Evolutionary conservation across 2,797 vertebrate species (phyloP), one percentile per base, ranked within the genome.

Genomic region (Peromyscus eremicus): DNA sequence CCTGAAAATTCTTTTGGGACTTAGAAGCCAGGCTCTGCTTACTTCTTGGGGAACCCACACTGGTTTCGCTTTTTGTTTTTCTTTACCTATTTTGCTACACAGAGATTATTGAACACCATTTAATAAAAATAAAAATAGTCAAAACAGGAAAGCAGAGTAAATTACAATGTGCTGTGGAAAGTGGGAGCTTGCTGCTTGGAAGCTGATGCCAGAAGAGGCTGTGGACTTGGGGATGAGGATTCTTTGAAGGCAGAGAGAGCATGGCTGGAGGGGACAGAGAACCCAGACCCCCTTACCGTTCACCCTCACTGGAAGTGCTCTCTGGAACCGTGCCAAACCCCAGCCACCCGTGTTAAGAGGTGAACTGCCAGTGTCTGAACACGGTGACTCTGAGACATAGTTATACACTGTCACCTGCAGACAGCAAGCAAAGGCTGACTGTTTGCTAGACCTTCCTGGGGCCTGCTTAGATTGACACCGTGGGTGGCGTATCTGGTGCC

Each of bases 121-220:
- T 98, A 98, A 98, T 87, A 70, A 46, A 84, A 90, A 93, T 49
- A 82, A 52, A 81, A 82, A 68, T n/a, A 83, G n/a, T 49, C 19
- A 83, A 81, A 93, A 94, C 57, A 90, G 84, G 64, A 92, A 97
- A 75, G 16, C 29, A 76, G 43, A 88, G 82, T 73, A 89, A 92
- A 96, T 92, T 60, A 92, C 43, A 92, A 80, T 71, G 87, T 79
- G 86, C 57, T 2, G 0, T 8, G 57, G 82, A 68, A 68, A 57
- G 57, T 29, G 46, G 46, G 87, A 2, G 3, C 62, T 49, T 49
- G 76, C 37, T 60, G 71, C 66, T 2, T 76, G 49, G 68, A 68
- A 17, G 55, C 55, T n/a, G 40, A 75, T n/a, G 91, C 37, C 91
- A 80, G 91, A 91, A 68, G 57, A 70, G 32, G 62, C 4, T 43